Evolutionary conservation across 2,888 invertebrate genomes (phyloP).

Genomic region (Chrysolina oricalcia): DNA sequence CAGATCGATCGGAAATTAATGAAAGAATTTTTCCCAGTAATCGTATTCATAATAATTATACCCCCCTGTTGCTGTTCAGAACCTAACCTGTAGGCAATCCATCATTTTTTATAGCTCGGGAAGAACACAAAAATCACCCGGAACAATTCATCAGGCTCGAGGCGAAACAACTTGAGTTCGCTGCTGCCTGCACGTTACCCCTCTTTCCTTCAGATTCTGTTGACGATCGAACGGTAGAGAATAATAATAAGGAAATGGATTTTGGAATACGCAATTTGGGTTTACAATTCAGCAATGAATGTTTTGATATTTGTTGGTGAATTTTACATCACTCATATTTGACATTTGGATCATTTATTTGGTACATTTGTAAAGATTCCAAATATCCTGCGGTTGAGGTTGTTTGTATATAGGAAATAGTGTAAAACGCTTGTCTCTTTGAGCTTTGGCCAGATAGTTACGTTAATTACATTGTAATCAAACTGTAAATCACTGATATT

Average conservation of each 20-base stretch:
- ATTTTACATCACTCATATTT: not conserved
- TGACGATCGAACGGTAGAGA: not conserved
- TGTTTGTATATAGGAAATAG: too few relatives aligned
- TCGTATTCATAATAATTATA: not conserved
- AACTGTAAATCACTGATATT: too few relatives aligned
- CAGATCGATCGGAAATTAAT: not conserved
- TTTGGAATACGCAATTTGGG: not conserved
- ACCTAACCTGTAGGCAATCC: conserved; percentile 23
- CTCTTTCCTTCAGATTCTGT: not conserved
- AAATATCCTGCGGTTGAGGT: not conserved
- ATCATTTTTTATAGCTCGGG: conserved; percentile 37
- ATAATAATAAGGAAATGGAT: not conserved
- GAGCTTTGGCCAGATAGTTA: too few relatives aligned
- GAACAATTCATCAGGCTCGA: conserved; percentile 41
- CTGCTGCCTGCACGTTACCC: not conserved
- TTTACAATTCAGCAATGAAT: not conserved
- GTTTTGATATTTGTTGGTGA: not conserved
- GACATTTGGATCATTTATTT: not conserved
- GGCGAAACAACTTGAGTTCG: conserved; percentile 28
- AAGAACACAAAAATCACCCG: conserved; percentile 36
- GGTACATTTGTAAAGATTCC: not conserved
- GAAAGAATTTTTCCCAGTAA: not conserved
- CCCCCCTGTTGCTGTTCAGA: not conserved
- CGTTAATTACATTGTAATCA: too few relatives aligned
- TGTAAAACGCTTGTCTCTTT: too few relatives aligned